A percentile compares a stretch with the other conserved stretches of the same genome.
These are phyloP conservation scores for Unio pictorum DNA, from an alignment of 2,888 invertebrate species.

Conservation along the genomic window DNA sequence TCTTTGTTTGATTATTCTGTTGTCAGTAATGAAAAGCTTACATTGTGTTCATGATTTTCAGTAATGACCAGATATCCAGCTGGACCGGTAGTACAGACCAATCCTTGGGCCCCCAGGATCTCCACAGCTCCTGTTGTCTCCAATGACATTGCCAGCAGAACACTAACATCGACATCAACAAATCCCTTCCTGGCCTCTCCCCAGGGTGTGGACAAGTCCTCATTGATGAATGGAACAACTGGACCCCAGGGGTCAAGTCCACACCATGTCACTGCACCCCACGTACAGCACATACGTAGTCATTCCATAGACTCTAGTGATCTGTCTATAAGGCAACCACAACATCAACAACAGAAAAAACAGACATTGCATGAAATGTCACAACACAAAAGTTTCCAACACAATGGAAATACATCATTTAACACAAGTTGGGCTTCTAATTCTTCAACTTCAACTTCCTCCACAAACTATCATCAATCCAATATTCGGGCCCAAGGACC, in stretches of 20 bases:
- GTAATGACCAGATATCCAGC: constrained; percentile 11
- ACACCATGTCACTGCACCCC: constrained; percentile 19
- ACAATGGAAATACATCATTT: constrained; percentile 43
- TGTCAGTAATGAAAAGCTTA: no score
- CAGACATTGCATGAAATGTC: constrained; percentile 61
- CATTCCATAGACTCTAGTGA: constrained; percentile 67
- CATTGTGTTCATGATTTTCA: no score
- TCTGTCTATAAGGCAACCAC: constrained; percentile 35
- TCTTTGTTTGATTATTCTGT: no score
- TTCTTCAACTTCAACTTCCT: not conserved
- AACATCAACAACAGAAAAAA: constrained; percentile 37
- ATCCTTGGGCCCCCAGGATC: constrained; percentile 52
- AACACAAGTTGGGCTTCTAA: constrained; percentile 22
- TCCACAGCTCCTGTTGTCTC: not conserved
- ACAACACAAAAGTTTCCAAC: constrained; percentile 69
- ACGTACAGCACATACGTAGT: constrained; percentile 56
- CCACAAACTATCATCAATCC: not conserved
- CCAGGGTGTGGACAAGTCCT: constrained; percentile 14
- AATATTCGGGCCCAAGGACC: no score
- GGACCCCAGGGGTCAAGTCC: constrained; percentile 2
- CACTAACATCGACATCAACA: constrained; percentile 35
- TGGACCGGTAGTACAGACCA: constrained; percentile 53
- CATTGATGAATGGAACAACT: constrained; percentile 23
- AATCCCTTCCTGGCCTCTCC: constrained; percentile 43
- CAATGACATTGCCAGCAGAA: not conserved